phyloP scores from a whole-genome alignment of 2,797 vertebrate genomes.

The Gobionotothen gibberifrons region DNA sequence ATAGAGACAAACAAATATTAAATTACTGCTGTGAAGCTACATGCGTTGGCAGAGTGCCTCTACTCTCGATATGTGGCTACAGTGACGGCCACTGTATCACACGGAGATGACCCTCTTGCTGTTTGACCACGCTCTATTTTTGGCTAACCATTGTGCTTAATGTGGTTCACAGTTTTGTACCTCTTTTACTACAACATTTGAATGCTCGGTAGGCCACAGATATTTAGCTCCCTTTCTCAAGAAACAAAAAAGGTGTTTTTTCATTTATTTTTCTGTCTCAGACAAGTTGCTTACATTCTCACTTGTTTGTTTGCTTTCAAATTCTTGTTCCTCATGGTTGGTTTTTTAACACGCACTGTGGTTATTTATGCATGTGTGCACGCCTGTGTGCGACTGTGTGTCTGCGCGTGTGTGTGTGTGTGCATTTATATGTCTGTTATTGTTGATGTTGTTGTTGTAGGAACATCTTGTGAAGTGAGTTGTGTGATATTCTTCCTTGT shows the following conservation, averaged over 20 bases:
- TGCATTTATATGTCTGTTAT: slow-evolving; percentile 64
- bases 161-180: slow-evolving; percentile 71
- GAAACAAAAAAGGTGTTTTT: slow-evolving; percentile 60
- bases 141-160: slow-evolving; percentile 83
- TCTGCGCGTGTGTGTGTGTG: slow-evolving; percentile 28
- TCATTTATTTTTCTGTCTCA: slow-evolving; percentile 66
- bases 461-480: slow-evolving; percentile 81
- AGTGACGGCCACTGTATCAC: slow-evolving; percentile 68
- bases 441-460: slow-evolving; percentile 78
- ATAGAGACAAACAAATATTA: slow-evolving; percentile 82
- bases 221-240: slow-evolving; percentile 67
- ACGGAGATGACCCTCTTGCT: slow-evolving; percentile 80
- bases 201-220: slow-evolving; percentile 47
- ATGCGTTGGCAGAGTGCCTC: slow-evolving; percentile 75
- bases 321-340: slow-evolving; percentile 67
- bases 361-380: slow-evolving; percentile 78
- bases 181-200: slow-evolving; percentile 31
- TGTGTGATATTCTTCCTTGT: slow-evolving; percentile 82
- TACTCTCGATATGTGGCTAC: slow-evolving; percentile 66
- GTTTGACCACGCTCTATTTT: slow-evolving; percentile 86
- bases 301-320: slow-evolving; percentile 79
- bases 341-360: slow-evolving; percentile 68
- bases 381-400: slow-evolving; percentile 61
- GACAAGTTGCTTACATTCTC: slow-evolving; percentile 75
- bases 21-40: slow-evolving; percentile 82